Percentiles rank a stretch among this genome's conserved stretches.
Conservation (phyloP, 1,140 invertebrate genomes). For the Trichonephila clavata region DNA sequence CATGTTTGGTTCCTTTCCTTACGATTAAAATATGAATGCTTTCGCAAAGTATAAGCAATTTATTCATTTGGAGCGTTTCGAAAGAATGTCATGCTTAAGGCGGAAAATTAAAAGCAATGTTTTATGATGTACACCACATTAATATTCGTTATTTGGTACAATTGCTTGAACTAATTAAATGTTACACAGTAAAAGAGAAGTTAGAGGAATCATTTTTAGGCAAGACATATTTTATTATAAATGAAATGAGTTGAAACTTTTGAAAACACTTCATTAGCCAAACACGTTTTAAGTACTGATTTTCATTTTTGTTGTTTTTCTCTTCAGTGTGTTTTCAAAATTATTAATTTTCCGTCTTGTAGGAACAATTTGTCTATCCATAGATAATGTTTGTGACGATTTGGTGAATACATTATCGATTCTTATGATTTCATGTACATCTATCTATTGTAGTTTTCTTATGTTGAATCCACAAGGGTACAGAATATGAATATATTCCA, state of each 20-base stretch:
- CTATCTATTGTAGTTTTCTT: too few relatives aligned
- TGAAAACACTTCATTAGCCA: background rate
- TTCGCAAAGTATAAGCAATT: background rate
- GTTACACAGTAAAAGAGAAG: background rate
- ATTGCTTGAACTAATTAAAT: background rate
- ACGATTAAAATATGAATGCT: background rate
- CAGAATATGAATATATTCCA: too few relatives aligned
- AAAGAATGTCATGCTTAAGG: conserved; percentile 4
- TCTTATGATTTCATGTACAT: too few relatives aligned
- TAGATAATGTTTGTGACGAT: too few relatives aligned
- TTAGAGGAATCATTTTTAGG: background rate
- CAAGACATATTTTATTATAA: background rate
- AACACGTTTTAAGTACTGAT: background rate
- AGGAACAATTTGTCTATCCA: too few relatives aligned
- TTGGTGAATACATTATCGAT: too few relatives aligned
- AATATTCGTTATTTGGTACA: conserved; percentile 4
- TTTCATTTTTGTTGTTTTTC: background rate
- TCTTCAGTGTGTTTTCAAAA: too few relatives aligned
- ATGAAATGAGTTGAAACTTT: background rate
- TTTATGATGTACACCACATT: background rate
- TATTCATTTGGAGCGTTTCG: background rate
- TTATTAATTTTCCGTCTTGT: too few relatives aligned
- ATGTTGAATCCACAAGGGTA: too few relatives aligned
- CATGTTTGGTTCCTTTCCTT: conserved; percentile 1
- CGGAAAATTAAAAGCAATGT: background rate